Conservation (phyloP, 2,888 invertebrate species). For the Heliconius erato region DNA sequence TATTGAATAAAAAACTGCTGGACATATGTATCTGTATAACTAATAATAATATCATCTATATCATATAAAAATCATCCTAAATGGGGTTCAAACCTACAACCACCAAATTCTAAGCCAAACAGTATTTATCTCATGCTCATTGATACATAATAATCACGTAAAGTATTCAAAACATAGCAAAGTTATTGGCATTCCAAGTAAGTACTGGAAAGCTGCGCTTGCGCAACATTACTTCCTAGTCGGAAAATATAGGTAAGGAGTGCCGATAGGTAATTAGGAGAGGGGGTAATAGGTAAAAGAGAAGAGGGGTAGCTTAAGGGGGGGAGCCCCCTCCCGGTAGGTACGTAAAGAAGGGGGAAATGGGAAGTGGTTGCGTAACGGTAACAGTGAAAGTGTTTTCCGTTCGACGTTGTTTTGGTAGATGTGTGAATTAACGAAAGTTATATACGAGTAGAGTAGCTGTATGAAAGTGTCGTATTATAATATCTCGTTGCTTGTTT, state of each 20-base stretch:
- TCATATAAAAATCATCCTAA: too few relatives aligned
- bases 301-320: conserved; percentile 17
- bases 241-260: conserved; percentile 81
- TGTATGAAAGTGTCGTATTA: conserved; percentile 63
- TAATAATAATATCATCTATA: neutral
- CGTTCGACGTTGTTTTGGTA: conserved; percentile 82
- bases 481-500: conserved; percentile 5
- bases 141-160: conserved; percentile 11
- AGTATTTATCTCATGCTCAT: neutral
- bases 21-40: neutral
- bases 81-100: neutral
- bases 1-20: neutral
- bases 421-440: conserved; percentile 85
- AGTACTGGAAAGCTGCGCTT: conserved; percentile 70
- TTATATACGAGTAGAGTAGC: conserved; percentile 54
- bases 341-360: conserved; percentile 53
- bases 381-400: conserved; percentile 84
- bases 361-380: conserved; percentile 82
- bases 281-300: conserved; percentile 28
- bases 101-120: neutral
- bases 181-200: conserved; percentile 55
- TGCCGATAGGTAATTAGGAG: conserved; percentile 53
- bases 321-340: conserved; percentile 8
- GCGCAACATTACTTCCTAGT: conserved; percentile 79
- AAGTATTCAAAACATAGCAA: conserved; percentile 18